A percentile compares a stretch with the other conserved stretches of the same genome.
These are phyloP conservation scores for Malthinus flaveolus DNA, from an alignment of 2,888 invertebrate species.

Conservation along the genomic window DNA sequence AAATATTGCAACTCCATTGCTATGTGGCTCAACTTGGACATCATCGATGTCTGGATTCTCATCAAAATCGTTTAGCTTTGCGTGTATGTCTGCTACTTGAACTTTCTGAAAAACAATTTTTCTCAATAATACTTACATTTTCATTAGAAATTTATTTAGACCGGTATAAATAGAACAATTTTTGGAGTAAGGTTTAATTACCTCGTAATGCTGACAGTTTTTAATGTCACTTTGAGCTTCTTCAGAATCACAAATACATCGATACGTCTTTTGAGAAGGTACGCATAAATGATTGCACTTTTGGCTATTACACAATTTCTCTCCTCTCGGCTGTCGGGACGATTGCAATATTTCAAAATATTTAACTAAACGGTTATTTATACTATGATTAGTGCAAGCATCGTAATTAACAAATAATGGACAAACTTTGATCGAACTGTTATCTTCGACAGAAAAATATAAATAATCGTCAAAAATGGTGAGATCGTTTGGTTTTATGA, in stretches of 20 bases:
- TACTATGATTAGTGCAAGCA: conserved; percentile 55
- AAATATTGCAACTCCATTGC: too few species aligned
- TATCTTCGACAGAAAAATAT: conserved; percentile 68
- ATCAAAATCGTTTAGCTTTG: too few species aligned
- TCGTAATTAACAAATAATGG: conserved; percentile 57
- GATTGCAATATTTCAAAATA: conserved; percentile 60
- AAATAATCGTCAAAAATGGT: conserved; percentile 76
- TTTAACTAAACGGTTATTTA: conserved; percentile 56
- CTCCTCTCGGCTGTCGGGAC: conserved; percentile 59
- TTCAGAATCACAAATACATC: conserved; percentile 61
- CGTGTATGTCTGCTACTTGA: too few species aligned
- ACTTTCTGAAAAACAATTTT: too few species aligned
- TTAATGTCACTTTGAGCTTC: too few species aligned
- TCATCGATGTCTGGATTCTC: too few species aligned
- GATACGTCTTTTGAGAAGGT: conserved; percentile 54
- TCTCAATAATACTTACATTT: too few species aligned
- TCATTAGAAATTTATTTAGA: too few species aligned
- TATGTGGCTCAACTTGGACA: too few species aligned
- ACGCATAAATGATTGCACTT: conserved; percentile 68
- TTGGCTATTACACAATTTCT: conserved; percentile 56
- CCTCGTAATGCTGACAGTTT: too few species aligned
- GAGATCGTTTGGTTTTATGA: conserved; percentile 65
- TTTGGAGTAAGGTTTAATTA: too few species aligned
- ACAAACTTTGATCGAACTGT: conserved; percentile 63
- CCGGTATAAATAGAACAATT: too few species aligned